Conservation (phyloP, 2,888 invertebrate genomes). For the Autographa gamma region DNA sequence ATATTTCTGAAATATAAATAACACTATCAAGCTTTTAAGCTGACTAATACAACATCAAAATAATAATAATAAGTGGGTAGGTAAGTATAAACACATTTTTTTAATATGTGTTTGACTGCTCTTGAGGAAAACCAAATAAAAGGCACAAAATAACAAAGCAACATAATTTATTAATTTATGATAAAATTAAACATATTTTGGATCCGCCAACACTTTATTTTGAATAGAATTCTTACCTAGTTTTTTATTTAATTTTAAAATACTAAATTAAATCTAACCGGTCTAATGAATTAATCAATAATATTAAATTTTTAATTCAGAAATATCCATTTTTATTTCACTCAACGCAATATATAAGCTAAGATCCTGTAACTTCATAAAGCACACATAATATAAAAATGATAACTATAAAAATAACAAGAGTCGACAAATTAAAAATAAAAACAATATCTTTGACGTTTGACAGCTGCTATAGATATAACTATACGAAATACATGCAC, state of each 20-base stretch:
- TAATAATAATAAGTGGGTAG: not conserved
- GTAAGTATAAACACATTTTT: too few relatives aligned
- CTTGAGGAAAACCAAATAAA: constrained; percentile 1
- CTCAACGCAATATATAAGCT: not conserved
- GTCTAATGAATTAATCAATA: not conserved
- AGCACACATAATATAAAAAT: not conserved
- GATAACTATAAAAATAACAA: constrained; percentile 20
- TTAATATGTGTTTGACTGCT: not conserved
- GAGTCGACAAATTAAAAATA: constrained; percentile 50
- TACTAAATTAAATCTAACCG: not conserved
- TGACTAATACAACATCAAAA: too few relatives aligned
- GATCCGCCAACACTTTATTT: not conserved
- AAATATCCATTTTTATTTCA: not conserved
- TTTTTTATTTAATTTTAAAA: not conserved
- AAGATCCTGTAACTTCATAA: not conserved
- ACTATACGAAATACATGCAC: constrained; percentile 72
- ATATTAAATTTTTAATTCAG: not conserved
- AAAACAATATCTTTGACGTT: constrained; percentile 74
- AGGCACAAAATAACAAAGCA: not conserved
- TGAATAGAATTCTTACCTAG: constrained; percentile 12
- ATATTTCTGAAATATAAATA: too few relatives aligned
- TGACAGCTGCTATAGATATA: constrained; percentile 79
- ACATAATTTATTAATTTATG: constrained; percentile 7
- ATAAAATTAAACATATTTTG: constrained; percentile 1
- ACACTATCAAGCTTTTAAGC: too few relatives aligned